Evolutionary conservation across 1,140 invertebrate species (phyloP).

Genomic region (Gyrodactylus bullatarudis): DNA sequence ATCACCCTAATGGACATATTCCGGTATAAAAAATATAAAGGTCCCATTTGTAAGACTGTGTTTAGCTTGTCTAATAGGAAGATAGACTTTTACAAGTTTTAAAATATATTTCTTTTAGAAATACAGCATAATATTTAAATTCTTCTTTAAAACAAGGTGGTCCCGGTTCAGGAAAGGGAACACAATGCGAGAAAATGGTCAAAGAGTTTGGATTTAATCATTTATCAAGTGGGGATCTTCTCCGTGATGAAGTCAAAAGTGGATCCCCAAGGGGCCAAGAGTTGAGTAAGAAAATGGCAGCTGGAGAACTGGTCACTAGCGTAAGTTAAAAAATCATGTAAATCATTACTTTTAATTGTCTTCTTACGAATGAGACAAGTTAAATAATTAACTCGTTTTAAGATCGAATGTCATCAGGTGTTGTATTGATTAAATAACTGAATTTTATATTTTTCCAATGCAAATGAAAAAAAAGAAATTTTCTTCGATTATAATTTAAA

Average conservation of each 20-base stretch:
- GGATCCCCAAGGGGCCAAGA: constrained; percentile 19
- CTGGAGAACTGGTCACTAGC: constrained; percentile 42
- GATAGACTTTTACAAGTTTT: not conserved
- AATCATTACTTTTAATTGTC: too few relatives aligned
- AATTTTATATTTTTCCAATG: too few relatives aligned
- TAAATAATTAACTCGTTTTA: too few relatives aligned
- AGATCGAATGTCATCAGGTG: too few relatives aligned
- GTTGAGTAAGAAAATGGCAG: constrained; percentile 32
- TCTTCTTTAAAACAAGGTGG: constrained; percentile 17
- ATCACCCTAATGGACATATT: not conserved
- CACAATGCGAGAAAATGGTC: constrained; percentile 21
- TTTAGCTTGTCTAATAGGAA: too few relatives aligned
- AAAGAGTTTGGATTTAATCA: constrained; percentile 21
- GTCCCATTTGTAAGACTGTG: not conserved
- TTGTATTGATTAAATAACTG: too few relatives aligned
- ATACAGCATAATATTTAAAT: not conserved
- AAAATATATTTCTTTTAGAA: not conserved
- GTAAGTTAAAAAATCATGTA: constrained; percentile 12
- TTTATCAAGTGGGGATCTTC: constrained; percentile 21
- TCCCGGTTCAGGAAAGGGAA: constrained; percentile 22
- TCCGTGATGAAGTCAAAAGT: constrained; percentile 19
- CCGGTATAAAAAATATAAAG: not conserved
- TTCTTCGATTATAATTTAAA: too few relatives aligned
- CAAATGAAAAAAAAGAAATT: too few relatives aligned
- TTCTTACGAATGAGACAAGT: too few relatives aligned